These are phyloP conservation scores for Achroia grisella DNA, from an alignment of 1,140 invertebrate species.

Conservation along the genomic window DNA sequence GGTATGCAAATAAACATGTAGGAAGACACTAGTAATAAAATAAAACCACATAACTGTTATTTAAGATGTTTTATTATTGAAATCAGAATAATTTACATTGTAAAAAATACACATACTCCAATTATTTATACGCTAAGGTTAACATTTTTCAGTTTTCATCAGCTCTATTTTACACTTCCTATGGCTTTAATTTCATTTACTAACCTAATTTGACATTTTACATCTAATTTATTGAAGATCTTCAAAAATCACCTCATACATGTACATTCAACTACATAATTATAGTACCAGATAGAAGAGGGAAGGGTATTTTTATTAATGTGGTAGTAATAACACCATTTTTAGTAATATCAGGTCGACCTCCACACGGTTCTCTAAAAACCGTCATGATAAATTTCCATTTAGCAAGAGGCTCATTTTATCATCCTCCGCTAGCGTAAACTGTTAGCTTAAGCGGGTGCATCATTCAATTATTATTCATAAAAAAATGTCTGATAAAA, in stretches of 20 bases:
- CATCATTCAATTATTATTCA: too few species aligned
- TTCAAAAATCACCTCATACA: neutral
- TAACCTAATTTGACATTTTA: constrained; percentile 13
- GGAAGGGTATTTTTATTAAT: neutral
- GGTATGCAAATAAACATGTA: too few species aligned
- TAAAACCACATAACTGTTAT: constrained; percentile 39
- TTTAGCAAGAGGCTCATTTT: too few species aligned
- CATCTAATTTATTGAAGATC: neutral
- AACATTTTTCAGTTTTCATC: constrained; percentile 47
- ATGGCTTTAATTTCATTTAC: constrained; percentile 13
- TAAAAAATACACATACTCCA: constrained; percentile 70
- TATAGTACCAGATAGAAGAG: neutral
- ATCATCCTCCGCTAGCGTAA: too few species aligned
- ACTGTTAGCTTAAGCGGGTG: too few species aligned
- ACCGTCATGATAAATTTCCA: too few species aligned
- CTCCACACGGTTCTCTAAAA: too few species aligned
- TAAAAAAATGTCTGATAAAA: too few species aligned
- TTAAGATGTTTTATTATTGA: constrained; percentile 66
- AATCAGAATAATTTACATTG: constrained; percentile 73
- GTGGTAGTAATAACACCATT: too few species aligned
- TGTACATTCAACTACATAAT: neutral
- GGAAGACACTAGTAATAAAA: neutral
- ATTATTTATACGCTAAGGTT: constrained; percentile 56
- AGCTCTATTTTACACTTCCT: constrained; percentile 41
- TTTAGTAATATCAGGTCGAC: too few species aligned